Evolutionary conservation across 2,797 vertebrate genomes (phyloP).

Genomic region (Choloepus didactylus): DNA sequence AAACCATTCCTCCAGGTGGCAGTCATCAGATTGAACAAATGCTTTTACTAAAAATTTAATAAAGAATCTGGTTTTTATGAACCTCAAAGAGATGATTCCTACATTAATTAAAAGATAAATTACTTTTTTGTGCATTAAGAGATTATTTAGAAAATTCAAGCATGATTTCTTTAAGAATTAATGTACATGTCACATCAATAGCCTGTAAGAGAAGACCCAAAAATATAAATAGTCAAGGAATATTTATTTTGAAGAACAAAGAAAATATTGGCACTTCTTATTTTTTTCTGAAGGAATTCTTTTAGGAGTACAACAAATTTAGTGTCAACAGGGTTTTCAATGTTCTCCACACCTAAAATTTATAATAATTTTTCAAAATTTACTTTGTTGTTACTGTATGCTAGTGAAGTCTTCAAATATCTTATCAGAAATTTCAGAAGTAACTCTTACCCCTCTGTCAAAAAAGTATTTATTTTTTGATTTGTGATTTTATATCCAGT

Average conservation of each 20-base stretch:
- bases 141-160: slow-evolving; percentile 22
- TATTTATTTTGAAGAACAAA: background rate
- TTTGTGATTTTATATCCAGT: slow-evolving; percentile 2
- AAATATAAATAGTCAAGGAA: background rate
- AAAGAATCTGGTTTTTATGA: background rate
- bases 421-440: background rate
- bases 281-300: background rate
- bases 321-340: background rate
- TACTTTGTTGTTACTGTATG: background rate
- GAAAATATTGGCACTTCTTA: background rate
- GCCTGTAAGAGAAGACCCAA: background rate
- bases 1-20: background rate
- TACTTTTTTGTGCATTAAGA: background rate
- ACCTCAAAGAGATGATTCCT: slow-evolving; percentile 10
- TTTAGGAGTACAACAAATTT: background rate
- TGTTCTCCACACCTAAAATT: background rate
- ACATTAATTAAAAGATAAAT: slow-evolving; percentile 23
- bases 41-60: background rate
- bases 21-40: background rate
- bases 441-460: background rate
- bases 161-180: slow-evolving; percentile 28
- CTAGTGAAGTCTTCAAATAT: background rate
- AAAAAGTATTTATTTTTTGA: background rate
- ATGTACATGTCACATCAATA: background rate
- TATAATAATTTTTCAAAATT: slow-evolving; percentile 27